Percentiles rank a stretch among this genome's conserved stretches.
phyloP scores from a whole-genome alignment of 1,140 invertebrate genomes.

The Drosophila melanica region DNA sequence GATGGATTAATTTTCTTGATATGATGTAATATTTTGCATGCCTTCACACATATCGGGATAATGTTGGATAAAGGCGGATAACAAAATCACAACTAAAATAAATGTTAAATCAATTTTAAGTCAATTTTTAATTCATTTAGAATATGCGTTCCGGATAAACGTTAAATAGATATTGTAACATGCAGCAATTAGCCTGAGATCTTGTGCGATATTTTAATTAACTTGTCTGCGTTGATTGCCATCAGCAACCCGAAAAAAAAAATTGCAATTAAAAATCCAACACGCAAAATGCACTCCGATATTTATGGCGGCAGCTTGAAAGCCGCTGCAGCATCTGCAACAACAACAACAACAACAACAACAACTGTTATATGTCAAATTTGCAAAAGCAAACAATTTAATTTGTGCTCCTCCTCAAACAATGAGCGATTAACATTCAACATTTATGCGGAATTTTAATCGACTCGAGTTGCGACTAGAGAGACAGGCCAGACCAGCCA shows the following conservation, averaged over 20 bases:
- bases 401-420: conserved; percentile 72
- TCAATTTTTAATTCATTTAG: conserved; percentile 8
- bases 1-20: conserved; percentile 3
- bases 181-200: not conserved
- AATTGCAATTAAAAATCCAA: conserved; percentile 73
- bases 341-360: conserved; percentile 18
- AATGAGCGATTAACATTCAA: conserved; percentile 82
- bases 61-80: conserved; percentile 25
- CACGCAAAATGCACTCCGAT: conserved; percentile 60
- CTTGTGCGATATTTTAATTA: conserved; percentile 63
- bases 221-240: conserved; percentile 73
- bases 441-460: conserved; percentile 76
- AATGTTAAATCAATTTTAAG: conserved; percentile 15
- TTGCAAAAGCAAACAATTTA: conserved; percentile 72
- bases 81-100: conserved; percentile 20
- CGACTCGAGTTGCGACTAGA: conserved; percentile 49
- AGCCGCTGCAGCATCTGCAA: conserved; percentile 35
- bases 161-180: not conserved
- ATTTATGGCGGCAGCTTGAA: conserved; percentile 64
- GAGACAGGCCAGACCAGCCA: conserved; percentile 9
- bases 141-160: conserved; percentile 1
- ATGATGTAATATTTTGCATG: conserved; percentile 4
- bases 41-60: conserved; percentile 15
- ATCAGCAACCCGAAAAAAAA: conserved; percentile 43
- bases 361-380: conserved; percentile 72